Base-by-base conservation (phyloP, 1,140 invertebrate genomes). In the Pseudomyrmex dendroicus region DNA sequence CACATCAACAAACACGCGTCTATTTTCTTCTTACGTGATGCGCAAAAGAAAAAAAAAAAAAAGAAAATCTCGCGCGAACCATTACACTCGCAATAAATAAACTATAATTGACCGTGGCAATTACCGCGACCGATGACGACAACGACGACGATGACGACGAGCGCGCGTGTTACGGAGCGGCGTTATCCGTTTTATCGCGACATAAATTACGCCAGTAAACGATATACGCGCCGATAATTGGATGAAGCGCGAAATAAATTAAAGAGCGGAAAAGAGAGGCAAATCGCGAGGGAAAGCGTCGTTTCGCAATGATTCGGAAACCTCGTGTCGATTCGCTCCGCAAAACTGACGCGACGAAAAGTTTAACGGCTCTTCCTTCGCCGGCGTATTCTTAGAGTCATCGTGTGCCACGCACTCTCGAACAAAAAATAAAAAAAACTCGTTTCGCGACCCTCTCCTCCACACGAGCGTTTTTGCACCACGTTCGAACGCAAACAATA, bases 401-500 rank as follows among this genome's bases (percentile, higher is more conserved):
- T 10, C 9, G 7, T 20, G 13, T 48, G 7, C 57, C 56, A 44
- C 15, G 61, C n/a, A 13, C 22, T 13, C 52, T 17, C 12, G 20
- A 59, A 64, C 1, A 61, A 44, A 46, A 25, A n/a, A n/a, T n/a
- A n/a, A n/a, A 67, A 8, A 74, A 87, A 87, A 84, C 46, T 70
- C n/a, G 66, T 83, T 86, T 48, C 57, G 10, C 10, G 22, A 82
- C 12, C 20, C 44, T 2, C 35, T 9, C 5, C 72, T 2, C 10
- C 35, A 10, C 12, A 2, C 13, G 12, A 1, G 12, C 25, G 10
- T 9, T 15, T 59, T 25, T 4, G 25, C 22, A 35, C 17, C 9
- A 48, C 20, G 15, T 4, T 46, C 3, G 35, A 35, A 35, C 35
- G 35, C 35, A 7, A 7, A 35, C 35, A 35, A 35, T 35, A 35